Conservation (phyloP, 1,140 invertebrate species). For the Drosophila lini region DNA sequence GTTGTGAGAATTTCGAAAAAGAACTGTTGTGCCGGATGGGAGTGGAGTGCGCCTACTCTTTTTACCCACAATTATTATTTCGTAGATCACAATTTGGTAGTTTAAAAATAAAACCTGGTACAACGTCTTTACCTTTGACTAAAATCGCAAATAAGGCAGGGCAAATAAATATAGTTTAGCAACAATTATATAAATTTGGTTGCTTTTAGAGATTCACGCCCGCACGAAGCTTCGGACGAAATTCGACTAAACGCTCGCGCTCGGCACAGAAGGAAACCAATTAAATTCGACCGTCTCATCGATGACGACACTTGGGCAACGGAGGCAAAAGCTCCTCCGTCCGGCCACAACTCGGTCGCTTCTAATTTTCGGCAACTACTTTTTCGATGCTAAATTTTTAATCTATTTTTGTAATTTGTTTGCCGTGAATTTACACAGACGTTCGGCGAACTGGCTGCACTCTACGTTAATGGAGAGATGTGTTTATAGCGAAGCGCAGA, state of each 20-base stretch:
- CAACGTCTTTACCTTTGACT: slow-evolving; percentile 10
- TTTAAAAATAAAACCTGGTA: not conserved
- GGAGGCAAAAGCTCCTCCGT: slow-evolving; percentile 31
- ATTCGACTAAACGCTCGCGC: slow-evolving; percentile 60
- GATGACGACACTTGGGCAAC: slow-evolving; percentile 69
- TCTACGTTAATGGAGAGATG: slow-evolving; percentile 9
- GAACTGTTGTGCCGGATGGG: not conserved
- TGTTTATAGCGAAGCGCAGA: slow-evolving; percentile 12
- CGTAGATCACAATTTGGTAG: not conserved
- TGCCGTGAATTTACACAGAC: slow-evolving; percentile 44
- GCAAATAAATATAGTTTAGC: not conserved
- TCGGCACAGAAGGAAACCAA: slow-evolving; percentile 59
- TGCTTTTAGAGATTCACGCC: slow-evolving; percentile 43
- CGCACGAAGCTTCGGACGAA: slow-evolving; percentile 69
- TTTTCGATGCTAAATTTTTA: slow-evolving; percentile 49
- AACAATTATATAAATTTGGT: slow-evolving; percentile 24
- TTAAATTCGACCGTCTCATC: slow-evolving; percentile 65
- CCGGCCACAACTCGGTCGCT: slow-evolving; percentile 19
- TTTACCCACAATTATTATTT: not conserved
- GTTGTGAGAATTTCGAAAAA: slow-evolving; percentile 11
- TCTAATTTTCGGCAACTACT: slow-evolving; percentile 73
- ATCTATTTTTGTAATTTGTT: slow-evolving; percentile 75
- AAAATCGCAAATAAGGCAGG: not conserved
- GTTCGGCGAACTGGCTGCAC: slow-evolving; percentile 35
- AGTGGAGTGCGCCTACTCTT: not conserved